phyloP scores from a whole-genome alignment of 2,797 vertebrate species.

The Peromyscus eremicus region DNA sequence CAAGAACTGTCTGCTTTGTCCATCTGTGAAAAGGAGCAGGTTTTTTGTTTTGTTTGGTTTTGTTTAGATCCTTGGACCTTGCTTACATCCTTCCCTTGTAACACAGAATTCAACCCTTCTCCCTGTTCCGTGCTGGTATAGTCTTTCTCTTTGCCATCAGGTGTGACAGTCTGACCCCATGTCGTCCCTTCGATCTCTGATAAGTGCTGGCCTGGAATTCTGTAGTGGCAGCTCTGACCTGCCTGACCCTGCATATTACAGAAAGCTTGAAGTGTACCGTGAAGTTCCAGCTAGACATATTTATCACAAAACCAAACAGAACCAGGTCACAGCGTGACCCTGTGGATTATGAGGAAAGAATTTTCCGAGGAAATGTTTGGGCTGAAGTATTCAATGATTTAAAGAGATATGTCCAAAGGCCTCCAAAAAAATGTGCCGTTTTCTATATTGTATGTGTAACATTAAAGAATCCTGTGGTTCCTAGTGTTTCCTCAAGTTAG shows the following conservation, averaged over 20 bases:
- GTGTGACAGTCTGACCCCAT: slow-evolving; percentile 49
- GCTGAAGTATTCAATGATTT: slow-evolving; percentile 29
- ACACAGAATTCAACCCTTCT: background rate
- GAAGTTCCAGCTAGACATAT: slow-evolving; percentile 32
- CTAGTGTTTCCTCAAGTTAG: background rate
- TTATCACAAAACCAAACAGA: slow-evolving; percentile 66
- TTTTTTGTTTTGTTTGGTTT: background rate
- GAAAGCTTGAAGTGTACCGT: background rate
- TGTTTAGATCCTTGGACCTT: background rate
- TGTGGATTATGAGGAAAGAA: background rate
- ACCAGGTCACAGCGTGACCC: background rate
- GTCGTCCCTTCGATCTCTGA: slow-evolving; percentile 40
- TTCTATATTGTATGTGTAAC: background rate
- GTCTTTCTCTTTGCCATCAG: slow-evolving; percentile 48
- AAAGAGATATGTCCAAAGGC: slow-evolving; percentile 10
- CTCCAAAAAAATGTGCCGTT: background rate
- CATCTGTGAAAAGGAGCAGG: background rate
- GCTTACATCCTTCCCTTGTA: background rate
- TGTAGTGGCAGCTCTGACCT: background rate
- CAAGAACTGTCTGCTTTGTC: background rate
- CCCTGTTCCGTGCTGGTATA: background rate
- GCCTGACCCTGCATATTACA: slow-evolving; percentile 22
- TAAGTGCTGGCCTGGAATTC: slow-evolving; percentile 47
- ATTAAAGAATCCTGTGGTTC: background rate
- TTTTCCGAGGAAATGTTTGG: slow-evolving; percentile 15